Conservation (phyloP, 2,113 vertebrate genomes). For the Eudyptes chrysolophus region DNA sequence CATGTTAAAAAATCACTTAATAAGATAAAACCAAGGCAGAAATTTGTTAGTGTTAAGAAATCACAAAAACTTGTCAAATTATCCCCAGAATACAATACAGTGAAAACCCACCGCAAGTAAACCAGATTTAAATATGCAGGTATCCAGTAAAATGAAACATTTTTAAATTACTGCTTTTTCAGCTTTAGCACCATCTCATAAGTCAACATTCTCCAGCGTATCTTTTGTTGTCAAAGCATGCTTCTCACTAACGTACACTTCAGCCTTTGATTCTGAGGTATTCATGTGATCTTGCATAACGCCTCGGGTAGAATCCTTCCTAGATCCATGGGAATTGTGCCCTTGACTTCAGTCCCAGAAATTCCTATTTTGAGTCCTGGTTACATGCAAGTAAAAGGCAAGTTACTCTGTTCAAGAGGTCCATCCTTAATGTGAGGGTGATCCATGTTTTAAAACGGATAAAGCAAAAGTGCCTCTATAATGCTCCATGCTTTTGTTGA, state of each 20-base stretch:
- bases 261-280: background rate
- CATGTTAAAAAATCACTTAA: background rate
- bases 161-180: background rate
- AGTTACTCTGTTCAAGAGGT: background rate
- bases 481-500: background rate
- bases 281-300: background rate
- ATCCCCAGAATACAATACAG: background rate
- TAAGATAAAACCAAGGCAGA: background rate
- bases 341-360: background rate
- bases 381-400: background rate
- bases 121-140: background rate
- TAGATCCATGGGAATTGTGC: background rate
- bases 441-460: background rate
- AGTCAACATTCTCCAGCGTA: background rate
- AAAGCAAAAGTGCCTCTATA: background rate
- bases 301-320: accelerated
- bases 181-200: background rate
- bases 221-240: background rate
- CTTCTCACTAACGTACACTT: background rate
- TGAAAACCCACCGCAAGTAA: background rate
- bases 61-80: background rate
- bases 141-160: background rate
- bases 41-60: background rate
- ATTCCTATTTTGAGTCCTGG: background rate
- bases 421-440: background rate